A percentile compares a stretch with the other conserved stretches of the same genome.
These are phyloP conservation scores for Nebria brevicollis DNA, from an alignment of 2,888 invertebrate genomes.

Conservation along the genomic window DNA sequence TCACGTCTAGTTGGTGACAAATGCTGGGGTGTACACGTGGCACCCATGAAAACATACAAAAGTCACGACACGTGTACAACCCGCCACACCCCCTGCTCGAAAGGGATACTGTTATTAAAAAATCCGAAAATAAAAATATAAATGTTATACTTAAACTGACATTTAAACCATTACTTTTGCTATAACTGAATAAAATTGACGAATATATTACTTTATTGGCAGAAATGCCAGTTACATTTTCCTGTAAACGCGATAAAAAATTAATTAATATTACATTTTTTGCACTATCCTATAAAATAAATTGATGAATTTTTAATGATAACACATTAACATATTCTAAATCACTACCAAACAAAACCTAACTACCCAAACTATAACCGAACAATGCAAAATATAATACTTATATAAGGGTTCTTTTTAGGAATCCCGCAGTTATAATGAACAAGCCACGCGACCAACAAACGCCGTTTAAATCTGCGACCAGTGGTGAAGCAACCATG, in stretches of 20 bases:
- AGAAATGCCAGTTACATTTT: too few relatives aligned
- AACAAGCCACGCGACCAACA: not conserved
- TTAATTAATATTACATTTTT: too few relatives aligned
- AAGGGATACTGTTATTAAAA: not conserved
- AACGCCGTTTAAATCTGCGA: not conserved
- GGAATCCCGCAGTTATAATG: not conserved
- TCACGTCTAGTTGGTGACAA: constrained; percentile 61
- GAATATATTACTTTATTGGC: too few relatives aligned
- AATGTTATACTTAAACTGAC: not conserved
- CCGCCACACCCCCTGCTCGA: not conserved
- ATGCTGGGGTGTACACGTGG: constrained; percentile 48
- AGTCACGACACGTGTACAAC: not conserved
- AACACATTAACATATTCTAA: too few relatives aligned
- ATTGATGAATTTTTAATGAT: too few relatives aligned
- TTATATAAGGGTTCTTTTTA: not conserved
- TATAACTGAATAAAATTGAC: too few relatives aligned
- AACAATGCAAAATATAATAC: not conserved
- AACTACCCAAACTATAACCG: not conserved
- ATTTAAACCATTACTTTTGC: not conserved
- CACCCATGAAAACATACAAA: not conserved
- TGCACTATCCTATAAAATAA: too few relatives aligned
- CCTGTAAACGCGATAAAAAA: too few relatives aligned
- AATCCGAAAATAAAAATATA: not conserved
- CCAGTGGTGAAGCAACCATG: not conserved
- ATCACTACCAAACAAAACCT: too few relatives aligned